Base-by-base conservation (phyloP, 2,888 invertebrate species). In the Proisotoma minuta region DNA sequence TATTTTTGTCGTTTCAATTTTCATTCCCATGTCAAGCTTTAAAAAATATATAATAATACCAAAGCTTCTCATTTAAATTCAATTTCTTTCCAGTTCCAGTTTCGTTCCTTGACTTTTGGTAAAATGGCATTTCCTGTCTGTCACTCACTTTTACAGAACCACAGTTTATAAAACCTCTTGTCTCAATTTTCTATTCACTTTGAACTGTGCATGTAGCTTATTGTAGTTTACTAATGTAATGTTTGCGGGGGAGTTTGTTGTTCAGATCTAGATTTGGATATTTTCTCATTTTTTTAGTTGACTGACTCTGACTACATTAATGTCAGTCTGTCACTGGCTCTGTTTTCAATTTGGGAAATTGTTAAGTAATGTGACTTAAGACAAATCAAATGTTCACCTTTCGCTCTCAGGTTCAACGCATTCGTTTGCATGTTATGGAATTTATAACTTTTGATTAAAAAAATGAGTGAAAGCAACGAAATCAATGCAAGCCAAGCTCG, bases 51-150 rank as follows among this genome's bases (percentile, higher is more conserved):
- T 34, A 34, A 34, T 15, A 34, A 34, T 8, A 34, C 8, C 15
- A 34, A 34, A 34, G 34, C 8, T 34, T n/a, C n/a, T n/a, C n/a
- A 43, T 5, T 43, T 43, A 20, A 43, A 43, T 43, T 43, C 10
- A 43, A 43, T 43, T 43, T 43, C 4, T 15, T 18, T n/a, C n/a
- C n/a, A n/a, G n/a, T n/a, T n/a, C 43, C 43, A 43, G 20, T 18
- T 54, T 10, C 29, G 34, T 29, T 29, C 28, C 27, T 39, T 34
- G 22, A 39, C 39, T 22, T 52, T 34, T 43, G 27, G 53, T 54
- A 39, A 54, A 54, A 39, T 39, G 23, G 20, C 23, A 54, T 23
- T 54, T 54, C 53, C 53, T 54, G 53, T 54, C 53, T 54, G 53
- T 34, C 53, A 54, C 34, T 54, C 53, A 54, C 43, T n/a, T 43